Evolutionary conservation across 2,113 vertebrate genomes (phyloP).

Genomic region (Catharus minimus): DNA sequence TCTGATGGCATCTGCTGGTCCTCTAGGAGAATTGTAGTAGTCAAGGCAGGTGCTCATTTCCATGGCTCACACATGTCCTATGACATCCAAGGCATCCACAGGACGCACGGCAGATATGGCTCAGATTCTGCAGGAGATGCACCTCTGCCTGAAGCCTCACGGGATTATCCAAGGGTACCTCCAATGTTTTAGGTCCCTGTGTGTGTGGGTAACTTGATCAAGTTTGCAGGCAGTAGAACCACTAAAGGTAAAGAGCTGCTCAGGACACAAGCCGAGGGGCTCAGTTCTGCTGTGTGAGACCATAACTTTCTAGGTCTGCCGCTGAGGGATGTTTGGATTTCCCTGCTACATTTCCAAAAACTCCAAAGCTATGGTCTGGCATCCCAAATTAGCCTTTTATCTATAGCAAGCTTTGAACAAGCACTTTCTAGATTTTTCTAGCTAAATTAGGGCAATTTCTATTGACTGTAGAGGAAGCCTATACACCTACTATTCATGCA

Average conservation of each 20-base stretch:
- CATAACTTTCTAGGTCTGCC: rapidly evolving
- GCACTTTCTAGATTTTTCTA: neutral
- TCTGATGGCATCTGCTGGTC: neutral
- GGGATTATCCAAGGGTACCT: neutral
- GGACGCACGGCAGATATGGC: neutral
- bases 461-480: neutral
- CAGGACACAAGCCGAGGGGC: neutral
- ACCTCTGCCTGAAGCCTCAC: neutral
- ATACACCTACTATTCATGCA: neutral
- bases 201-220: neutral
- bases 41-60: neutral
- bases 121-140: neutral
- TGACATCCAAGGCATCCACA: neutral
- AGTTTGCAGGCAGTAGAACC: neutral
- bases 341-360: neutral
- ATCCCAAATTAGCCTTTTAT: neutral
- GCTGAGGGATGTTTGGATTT: neutral
- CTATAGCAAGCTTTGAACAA: neutral
- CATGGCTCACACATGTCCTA: neutral
- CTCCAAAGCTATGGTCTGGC: neutral
- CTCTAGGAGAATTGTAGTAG: neutral
- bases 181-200: neutral
- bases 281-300: neutral
- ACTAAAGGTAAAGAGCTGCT: neutral
- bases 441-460: neutral